Percentiles rank a stretch among this genome's conserved stretches.
Evolutionary conservation across 2,888 invertebrate genomes (phyloP).

Genomic region (Cetonia aurata): DNA sequence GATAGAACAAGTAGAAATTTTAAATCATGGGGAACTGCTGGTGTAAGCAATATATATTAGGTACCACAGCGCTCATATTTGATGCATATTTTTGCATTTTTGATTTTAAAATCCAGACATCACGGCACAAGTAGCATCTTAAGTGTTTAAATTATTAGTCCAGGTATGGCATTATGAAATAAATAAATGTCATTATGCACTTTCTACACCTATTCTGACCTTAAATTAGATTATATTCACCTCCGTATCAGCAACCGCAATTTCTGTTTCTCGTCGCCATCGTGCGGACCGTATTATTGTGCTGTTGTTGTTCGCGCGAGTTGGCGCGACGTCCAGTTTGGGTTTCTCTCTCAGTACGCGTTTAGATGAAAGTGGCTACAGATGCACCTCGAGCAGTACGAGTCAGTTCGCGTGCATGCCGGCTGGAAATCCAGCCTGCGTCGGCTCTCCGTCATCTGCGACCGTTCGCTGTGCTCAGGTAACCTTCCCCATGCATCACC

Average conservation of each 20-base stretch:
- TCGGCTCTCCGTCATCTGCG: conserved; percentile 51
- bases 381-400: conserved; percentile 58
- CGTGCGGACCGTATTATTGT: conserved; percentile 24
- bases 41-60: no score
- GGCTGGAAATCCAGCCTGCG: conserved; percentile 52
- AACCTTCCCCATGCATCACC: conserved; percentile 50
- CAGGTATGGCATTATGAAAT: no score
- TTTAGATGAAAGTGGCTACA: conserved; percentile 54
- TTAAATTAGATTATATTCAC: conserved; percentile 5
- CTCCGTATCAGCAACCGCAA: conserved; percentile 6
- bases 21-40: no score
- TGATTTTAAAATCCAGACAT: no score
- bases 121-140: no score
- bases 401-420: conserved; percentile 55
- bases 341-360: conserved; percentile 51
- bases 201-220: background rate
- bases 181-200: background rate
- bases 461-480: conserved; percentile 48
- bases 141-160: no score
- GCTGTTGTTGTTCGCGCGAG: conserved; percentile 38
- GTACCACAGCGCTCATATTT: no score
- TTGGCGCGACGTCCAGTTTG: conserved; percentile 9
- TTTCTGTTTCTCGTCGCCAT: conserved; percentile 14
- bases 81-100: no score
- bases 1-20: no score